A percentile compares a stretch with the other conserved stretches of the same genome.
Conservation (phyloP, 2,113 vertebrate species). For the Amblyornis subalaris region DNA sequence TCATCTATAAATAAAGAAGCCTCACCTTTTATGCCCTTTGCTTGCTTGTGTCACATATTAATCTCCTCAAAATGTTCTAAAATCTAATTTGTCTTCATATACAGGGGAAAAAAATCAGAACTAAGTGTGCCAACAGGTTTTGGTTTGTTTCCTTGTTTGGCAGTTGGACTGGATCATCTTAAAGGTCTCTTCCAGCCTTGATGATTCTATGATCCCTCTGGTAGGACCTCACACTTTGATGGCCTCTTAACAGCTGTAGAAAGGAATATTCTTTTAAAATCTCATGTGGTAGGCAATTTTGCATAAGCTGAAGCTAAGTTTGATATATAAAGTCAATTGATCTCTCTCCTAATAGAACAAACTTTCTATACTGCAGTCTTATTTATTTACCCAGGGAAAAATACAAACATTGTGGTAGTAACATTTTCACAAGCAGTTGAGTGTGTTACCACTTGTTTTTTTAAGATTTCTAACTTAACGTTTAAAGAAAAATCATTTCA, state of each 20-base stretch:
- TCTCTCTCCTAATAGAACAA: not conserved
- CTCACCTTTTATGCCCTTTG: not conserved
- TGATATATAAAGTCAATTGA: not conserved
- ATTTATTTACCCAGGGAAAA: not conserved
- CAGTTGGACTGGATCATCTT: not conserved
- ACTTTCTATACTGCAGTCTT: not conserved
- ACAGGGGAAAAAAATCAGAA: not conserved
- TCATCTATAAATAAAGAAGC: not conserved
- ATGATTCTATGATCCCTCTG: not conserved
- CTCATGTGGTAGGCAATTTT: not conserved
- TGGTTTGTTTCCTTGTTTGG: not conserved
- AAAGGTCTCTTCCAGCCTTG: not conserved
- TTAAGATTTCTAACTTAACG: not conserved
- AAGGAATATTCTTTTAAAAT: not conserved
- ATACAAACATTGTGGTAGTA: not conserved
- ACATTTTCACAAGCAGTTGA: not conserved
- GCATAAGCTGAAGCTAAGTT: not conserved
- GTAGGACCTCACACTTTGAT: not conserved
- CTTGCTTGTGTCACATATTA: not conserved
- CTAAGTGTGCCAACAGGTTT: not conserved
- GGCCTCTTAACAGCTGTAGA: not conserved
- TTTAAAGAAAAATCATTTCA: not conserved
- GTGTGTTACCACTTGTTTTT: not conserved
- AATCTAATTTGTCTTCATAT: not conserved
- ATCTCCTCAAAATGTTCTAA: not conserved